Percentiles rank a stretch among this genome's conserved stretches.
Conservation (phyloP, 1,140 invertebrate genomes). For the Mya arenaria region DNA sequence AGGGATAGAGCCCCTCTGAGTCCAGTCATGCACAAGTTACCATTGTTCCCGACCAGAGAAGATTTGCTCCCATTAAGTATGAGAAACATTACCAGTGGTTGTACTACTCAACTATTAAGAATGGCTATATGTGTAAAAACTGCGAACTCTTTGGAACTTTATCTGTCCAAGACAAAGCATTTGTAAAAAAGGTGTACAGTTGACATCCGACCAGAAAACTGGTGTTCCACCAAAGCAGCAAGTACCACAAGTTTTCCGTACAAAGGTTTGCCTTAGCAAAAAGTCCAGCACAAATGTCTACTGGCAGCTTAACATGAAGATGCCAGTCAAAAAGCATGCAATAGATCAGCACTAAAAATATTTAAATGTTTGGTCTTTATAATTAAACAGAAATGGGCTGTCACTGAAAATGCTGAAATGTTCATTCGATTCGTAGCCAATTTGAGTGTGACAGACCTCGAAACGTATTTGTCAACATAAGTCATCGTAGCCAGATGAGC, state of each 20-base stretch:
- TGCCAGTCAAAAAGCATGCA: slow-evolving; percentile 4
- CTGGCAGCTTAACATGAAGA: too few species aligned
- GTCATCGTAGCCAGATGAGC: too few species aligned
- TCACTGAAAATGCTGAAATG: not conserved
- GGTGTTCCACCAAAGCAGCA: not conserved
- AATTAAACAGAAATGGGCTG: not conserved
- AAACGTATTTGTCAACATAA: too few species aligned
- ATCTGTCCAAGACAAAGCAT: not conserved
- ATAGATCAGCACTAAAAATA: not conserved
- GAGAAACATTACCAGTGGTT: not conserved
- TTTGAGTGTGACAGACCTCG: slow-evolving; percentile 7
- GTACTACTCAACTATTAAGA: not conserved
- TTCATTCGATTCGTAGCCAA: slow-evolving; percentile 2
- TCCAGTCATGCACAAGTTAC: too few species aligned
- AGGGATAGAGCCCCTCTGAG: too few species aligned
- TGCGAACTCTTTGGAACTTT: not conserved
- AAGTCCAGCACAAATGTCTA: not conserved
- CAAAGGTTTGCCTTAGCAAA: not conserved
- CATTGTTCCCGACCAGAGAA: too few species aligned
- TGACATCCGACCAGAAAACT: not conserved
- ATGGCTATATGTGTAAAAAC: not conserved
- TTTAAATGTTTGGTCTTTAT: slow-evolving; percentile 9
- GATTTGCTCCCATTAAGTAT: not conserved
- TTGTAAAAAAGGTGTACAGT: not conserved
- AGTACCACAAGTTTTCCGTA: not conserved